Conservation (phyloP, 2,888 invertebrate species). For the Sipha maydis region DNA sequence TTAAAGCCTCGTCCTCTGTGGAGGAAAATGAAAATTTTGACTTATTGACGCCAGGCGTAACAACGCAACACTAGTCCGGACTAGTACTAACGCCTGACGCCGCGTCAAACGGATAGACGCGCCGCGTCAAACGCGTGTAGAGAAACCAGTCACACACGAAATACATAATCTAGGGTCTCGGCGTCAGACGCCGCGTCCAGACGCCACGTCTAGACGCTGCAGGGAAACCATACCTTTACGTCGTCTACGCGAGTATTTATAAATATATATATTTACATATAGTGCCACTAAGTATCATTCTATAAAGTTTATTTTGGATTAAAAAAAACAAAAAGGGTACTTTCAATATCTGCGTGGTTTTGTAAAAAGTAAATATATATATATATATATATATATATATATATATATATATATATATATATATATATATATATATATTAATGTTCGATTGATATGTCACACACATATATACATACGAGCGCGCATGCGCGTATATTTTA, state of each 20-base stretch:
- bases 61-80: no score
- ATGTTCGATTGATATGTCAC: slow-evolving; percentile 56
- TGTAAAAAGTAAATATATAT: neutral
- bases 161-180: no score
- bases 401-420: neutral
- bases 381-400: neutral
- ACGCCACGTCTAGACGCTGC: no score
- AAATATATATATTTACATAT: neutral
- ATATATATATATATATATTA: neutral
- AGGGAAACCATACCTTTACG: no score
- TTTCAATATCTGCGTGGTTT: neutral
- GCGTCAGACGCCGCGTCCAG: no score
- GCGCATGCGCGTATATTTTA: slow-evolving; percentile 7
- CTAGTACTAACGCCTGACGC: no score
- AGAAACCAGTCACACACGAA: no score
- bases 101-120: no score
- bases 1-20: no score
- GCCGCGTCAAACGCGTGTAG: no score
- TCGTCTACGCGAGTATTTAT: neutral
- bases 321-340: slow-evolving; percentile 9
- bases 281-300: neutral
- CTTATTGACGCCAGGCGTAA: no score
- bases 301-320: neutral
- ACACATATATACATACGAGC: neutral
- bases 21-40: no score